Conservation (phyloP, 92 coral and sea anemone genomes). For the Actinernus sp. region DNA sequence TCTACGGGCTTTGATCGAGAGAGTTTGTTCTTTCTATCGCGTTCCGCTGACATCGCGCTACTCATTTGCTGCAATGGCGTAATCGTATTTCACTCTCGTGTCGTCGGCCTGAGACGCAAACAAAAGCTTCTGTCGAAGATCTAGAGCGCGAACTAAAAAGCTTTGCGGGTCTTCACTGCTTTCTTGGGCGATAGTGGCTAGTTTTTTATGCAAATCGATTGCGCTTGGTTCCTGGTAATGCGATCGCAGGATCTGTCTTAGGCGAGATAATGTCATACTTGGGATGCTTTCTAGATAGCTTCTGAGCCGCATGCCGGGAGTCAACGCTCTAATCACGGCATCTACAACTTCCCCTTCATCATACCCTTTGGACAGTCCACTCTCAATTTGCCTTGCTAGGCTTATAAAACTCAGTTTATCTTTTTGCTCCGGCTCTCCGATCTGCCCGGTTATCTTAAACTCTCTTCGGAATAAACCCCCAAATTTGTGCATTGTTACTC, state of each 20-base stretch:
- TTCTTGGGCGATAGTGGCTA: background rate
- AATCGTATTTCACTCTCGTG: constrained; percentile 34
- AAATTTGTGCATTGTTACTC: no score
- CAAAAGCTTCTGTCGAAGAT: constrained; percentile 53
- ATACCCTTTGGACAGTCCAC: background rate
- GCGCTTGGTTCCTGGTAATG: constrained; percentile 3
- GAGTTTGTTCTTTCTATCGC: no score
- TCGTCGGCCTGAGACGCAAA: constrained; percentile 54
- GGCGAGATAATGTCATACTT: background rate
- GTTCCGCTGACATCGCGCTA: no score
- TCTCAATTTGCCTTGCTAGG: background rate
- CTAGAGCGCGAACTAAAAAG: constrained; percentile 70
- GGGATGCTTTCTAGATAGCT: constrained; percentile 1
- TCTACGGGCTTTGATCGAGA: no score
- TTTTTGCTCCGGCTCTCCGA: background rate
- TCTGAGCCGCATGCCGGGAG: background rate
- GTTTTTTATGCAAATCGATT: background rate
- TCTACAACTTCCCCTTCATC: background rate
- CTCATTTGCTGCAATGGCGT: no score
- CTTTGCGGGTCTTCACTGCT: constrained; percentile 36
- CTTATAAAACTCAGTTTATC: background rate
- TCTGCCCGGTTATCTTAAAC: background rate
- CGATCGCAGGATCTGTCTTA: background rate
- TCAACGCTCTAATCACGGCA: background rate
- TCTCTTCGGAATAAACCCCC: background rate